Conservation (phyloP, 1,140 invertebrate genomes). For the Radopholus similis region DNA sequence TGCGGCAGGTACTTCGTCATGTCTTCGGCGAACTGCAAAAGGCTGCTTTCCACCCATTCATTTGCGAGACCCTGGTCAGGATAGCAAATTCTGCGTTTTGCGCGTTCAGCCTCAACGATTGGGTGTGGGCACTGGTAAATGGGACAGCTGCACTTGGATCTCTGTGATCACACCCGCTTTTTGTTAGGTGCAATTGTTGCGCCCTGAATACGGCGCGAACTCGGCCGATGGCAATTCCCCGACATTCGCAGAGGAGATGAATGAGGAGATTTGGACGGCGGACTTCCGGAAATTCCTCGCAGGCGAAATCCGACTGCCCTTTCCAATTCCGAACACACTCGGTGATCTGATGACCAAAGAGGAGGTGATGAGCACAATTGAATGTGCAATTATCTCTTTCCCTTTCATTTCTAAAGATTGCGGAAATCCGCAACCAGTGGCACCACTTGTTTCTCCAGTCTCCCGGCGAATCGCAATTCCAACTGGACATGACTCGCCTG, state of each 20-base stretch:
- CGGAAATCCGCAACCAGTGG: not conserved
- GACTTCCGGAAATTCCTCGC: not conserved
- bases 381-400: not conserved
- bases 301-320: not conserved
- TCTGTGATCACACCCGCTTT: not conserved
- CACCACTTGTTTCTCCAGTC: not conserved
- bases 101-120: conserved; percentile 6
- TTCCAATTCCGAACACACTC: not conserved
- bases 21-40: not conserved
- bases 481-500: not conserved
- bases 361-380: not conserved
- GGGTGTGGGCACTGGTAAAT: conserved; percentile 7
- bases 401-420: not conserved
- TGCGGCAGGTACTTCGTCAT: not conserved
- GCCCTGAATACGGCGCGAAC: not conserved
- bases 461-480: not conserved
- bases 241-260: not conserved
- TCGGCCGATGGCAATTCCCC: not conserved
- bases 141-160: not conserved
- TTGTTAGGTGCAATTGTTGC: conserved; percentile 1
- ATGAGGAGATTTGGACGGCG: not conserved
- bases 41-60: not conserved
- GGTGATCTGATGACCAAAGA: not conserved
- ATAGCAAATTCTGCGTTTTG: conserved; percentile 14
- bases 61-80: not conserved